phyloP scores from a whole-genome alignment of 2,113 vertebrate species.

The Antechinus flavipes region DNA sequence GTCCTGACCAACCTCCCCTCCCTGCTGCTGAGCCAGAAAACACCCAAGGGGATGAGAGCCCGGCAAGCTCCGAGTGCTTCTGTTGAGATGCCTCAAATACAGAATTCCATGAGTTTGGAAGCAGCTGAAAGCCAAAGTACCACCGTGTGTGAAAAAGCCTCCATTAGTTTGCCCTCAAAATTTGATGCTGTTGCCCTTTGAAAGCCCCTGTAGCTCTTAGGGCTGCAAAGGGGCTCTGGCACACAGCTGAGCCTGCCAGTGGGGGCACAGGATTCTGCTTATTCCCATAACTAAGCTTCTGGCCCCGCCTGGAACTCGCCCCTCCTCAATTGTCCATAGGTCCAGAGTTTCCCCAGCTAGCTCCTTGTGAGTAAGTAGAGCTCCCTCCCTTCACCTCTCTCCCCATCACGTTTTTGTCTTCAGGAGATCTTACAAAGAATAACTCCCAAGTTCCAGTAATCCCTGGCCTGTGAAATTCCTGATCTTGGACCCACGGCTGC shows the following conservation, averaged over 20 bases:
- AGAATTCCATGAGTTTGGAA: too few species aligned
- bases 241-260: not conserved
- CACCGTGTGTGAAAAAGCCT: too few species aligned
- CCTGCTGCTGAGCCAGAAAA: too few species aligned
- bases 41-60: too few species aligned
- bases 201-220: not conserved
- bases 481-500: not conserved
- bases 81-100: too few species aligned
- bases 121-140: too few species aligned
- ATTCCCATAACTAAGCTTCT: not conserved
- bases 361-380: not conserved
- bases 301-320: not conserved
- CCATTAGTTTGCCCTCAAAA: not conserved
- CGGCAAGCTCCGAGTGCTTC: too few species aligned
- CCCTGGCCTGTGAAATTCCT: not conserved
- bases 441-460: not conserved
- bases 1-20: too few species aligned
- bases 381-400: not conserved
- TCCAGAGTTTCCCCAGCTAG: not conserved
- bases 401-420: slow-evolving; percentile 32
- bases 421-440: slow-evolving; percentile 54
- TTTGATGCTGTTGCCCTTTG: too few species aligned
- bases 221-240: not conserved
- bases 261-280: not conserved
- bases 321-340: not conserved